These are phyloP conservation scores for Anguilla marmorata DNA, from an alignment of 2,797 vertebrate genomes.

Conservation along the genomic window DNA sequence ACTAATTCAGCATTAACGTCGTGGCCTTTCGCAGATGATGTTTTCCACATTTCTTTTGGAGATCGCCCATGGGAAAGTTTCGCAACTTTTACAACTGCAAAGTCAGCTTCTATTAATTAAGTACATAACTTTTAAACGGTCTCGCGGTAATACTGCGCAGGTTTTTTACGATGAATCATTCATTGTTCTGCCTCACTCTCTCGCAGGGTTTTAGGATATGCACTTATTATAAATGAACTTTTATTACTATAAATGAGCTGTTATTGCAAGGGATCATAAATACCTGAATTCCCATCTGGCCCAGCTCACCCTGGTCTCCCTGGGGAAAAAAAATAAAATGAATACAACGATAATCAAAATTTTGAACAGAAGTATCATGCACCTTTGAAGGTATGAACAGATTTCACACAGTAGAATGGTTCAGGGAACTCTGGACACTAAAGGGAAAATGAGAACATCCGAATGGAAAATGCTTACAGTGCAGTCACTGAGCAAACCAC, in stretches of 20 bases:
- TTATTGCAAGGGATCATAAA: conserved; percentile 28
- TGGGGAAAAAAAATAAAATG: conserved; percentile 57
- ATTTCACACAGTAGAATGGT: neutral
- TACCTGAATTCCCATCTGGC: conserved; percentile 86
- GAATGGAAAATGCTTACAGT: conserved; percentile 17
- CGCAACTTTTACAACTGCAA: neutral
- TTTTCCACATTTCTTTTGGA: conserved; percentile 16
- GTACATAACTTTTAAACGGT: neutral
- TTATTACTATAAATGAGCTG: neutral
- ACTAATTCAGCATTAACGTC: neutral
- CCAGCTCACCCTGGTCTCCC: conserved; percentile 85
- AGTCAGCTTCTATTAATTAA: neutral
- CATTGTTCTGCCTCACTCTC: neutral
- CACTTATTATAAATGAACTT: neutral
- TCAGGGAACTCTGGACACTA: neutral
- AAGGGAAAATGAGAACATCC: neutral
- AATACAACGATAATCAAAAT: neutral
- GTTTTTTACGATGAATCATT: neutral
- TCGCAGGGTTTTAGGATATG: neutral
- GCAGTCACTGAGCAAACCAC: neutral
- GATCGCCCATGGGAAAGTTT: neutral
- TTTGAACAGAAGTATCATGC: conserved; percentile 5
- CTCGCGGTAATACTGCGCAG: neutral
- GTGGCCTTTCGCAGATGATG: neutral
- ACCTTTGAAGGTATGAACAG: neutral